Conservation (phyloP, 2,888 invertebrate species). For the Oxytorus armatus region DNA sequence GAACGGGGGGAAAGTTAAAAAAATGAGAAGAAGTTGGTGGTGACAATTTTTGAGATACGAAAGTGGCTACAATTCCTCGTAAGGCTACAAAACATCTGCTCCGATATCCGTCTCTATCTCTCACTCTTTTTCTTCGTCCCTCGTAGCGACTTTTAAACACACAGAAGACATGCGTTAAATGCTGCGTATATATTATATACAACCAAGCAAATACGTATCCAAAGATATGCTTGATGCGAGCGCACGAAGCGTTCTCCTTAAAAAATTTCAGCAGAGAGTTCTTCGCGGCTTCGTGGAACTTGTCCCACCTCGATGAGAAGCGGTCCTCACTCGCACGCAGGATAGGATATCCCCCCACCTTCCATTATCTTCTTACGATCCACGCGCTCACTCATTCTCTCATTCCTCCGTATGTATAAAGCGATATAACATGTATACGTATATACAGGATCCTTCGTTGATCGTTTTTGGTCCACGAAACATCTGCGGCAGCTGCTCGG, state of each 20-base stretch:
- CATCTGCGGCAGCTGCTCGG: constrained; percentile 84
- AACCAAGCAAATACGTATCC: constrained; percentile 15
- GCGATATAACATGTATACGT: constrained; percentile 5
- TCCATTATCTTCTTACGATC: constrained; percentile 79
- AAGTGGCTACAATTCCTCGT: constrained; percentile 64
- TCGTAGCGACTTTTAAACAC: constrained; percentile 61
- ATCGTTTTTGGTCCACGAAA: constrained; percentile 78
- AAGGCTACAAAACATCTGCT: constrained; percentile 75
- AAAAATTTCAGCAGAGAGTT: constrained; percentile 37
- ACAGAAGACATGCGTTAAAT: constrained; percentile 23
- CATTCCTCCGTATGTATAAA: constrained; percentile 31
- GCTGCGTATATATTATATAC: constrained; percentile 15
- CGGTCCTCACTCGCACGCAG: constrained; percentile 44
- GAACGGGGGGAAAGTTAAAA: neutral
- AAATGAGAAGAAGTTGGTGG: constrained; percentile 15
- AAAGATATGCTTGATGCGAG: constrained; percentile 9
- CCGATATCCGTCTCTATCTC: constrained; percentile 58
- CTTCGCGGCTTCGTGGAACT: constrained; percentile 73
- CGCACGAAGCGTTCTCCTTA: constrained; percentile 44
- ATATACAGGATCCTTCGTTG: constrained; percentile 66
- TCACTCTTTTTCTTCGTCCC: constrained; percentile 58
- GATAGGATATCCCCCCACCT: constrained; percentile 70
- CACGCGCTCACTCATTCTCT: constrained; percentile 62
- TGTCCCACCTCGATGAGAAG: constrained; percentile 77
- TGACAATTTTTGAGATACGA: constrained; percentile 49